These are phyloP conservation scores for Lates calcarifer DNA, from an alignment of 2,113 vertebrate species.

Conservation along the genomic window DNA sequence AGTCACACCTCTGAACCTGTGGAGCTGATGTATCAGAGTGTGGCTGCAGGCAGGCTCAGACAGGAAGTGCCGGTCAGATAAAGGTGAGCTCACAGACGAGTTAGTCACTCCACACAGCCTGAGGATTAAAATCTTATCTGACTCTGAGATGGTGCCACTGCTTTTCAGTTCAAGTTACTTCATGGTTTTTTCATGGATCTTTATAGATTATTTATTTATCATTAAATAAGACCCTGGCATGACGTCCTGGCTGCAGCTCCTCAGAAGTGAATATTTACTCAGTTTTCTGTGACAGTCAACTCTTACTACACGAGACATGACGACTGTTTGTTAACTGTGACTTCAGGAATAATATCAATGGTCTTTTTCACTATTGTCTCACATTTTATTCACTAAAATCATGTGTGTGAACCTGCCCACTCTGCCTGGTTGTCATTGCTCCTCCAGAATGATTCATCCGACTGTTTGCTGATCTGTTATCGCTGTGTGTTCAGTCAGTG, in stretches of 20 bases:
- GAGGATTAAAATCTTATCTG: neutral
- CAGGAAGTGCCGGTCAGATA: conserved; percentile 35
- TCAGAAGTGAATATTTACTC: too few species aligned
- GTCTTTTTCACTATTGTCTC: too few species aligned
- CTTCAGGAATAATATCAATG: too few species aligned
- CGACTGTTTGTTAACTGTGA: too few species aligned
- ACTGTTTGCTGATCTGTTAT: neutral
- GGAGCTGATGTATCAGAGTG: neutral
- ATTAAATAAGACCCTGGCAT: too few species aligned
- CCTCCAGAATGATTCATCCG: neutral
- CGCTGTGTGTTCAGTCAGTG: neutral
- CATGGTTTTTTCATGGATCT: neutral
- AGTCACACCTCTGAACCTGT: neutral
- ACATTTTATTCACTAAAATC: too few species aligned
- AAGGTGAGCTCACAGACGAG: conserved; percentile 14
- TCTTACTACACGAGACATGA: too few species aligned
- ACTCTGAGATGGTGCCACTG: neutral
- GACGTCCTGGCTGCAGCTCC: too few species aligned
- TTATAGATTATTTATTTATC: too few species aligned
- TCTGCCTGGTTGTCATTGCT: neutral
- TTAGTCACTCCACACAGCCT: conserved; percentile 16
- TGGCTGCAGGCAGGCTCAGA: conserved; percentile 16
- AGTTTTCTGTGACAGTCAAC: too few species aligned
- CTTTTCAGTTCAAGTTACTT: neutral
- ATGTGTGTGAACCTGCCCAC: too few species aligned